These are phyloP conservation scores for Macrostomum lignano DNA, from an alignment of 1,140 invertebrate genomes.

Conservation along the genomic window DNA sequence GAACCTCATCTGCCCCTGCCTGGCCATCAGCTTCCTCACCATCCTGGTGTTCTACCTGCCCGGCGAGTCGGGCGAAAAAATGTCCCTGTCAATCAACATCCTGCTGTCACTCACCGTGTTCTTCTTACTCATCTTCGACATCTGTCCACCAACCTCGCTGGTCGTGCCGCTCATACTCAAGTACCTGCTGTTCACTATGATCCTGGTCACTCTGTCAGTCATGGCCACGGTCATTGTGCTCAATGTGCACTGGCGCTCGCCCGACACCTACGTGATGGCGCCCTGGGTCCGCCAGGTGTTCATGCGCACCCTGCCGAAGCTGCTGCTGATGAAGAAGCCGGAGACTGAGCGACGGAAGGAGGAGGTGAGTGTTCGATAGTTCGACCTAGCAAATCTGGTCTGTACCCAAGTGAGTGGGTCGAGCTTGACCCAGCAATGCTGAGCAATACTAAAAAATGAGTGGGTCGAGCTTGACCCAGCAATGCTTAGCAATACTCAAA, in stretches of 20 bases:
- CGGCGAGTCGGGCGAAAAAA: conserved; percentile 87
- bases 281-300: conserved; percentile 24
- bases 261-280: conserved; percentile 24
- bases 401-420: too few species aligned
- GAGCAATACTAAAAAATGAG: too few species aligned
- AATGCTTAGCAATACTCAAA: too few species aligned
- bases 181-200: conserved; percentile 5
- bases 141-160: conserved; percentile 74
- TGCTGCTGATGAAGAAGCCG: conserved; percentile 4
- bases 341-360: conserved; percentile 3
- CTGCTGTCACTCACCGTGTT: conserved; percentile 96
- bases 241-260: conserved; percentile 17
- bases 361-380: background rate
- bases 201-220: conserved; percentile 4
- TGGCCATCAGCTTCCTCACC: conserved; percentile 56
- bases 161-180: conserved; percentile 1
- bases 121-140: conserved; percentile 83
- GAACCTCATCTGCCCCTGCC: conserved; percentile 27
- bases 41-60: conserved; percentile 91
- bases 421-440: too few species aligned
- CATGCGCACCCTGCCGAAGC: conserved; percentile 18
- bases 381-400: too few species aligned
- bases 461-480: too few species aligned
- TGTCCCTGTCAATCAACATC: conserved; percentile 90
- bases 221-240: background rate